Evolutionary conservation across 2,888 invertebrate species (phyloP).

Genomic region (Apocheima hispidaria): DNA sequence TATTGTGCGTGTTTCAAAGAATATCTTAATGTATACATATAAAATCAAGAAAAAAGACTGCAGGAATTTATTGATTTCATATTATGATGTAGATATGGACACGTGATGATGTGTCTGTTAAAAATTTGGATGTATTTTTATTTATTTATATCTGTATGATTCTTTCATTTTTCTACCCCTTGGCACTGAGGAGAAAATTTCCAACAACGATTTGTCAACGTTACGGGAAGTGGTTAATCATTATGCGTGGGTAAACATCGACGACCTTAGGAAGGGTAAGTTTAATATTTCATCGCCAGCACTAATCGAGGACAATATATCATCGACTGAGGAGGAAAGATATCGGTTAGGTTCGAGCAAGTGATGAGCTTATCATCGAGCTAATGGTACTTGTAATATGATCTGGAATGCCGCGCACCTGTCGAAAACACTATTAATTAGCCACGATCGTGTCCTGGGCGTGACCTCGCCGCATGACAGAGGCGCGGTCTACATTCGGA

Average conservation of each 20-base stretch:
- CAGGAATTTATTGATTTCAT: neutral
- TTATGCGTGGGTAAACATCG: conserved; percentile 59
- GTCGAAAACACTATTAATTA: conserved; percentile 84
- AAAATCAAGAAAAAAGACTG: neutral
- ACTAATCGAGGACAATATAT: conserved; percentile 67
- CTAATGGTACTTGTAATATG: conserved; percentile 76
- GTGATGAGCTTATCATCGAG: conserved; percentile 56
- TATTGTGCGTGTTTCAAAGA: neutral
- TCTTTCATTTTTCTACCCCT: neutral
- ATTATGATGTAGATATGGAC: neutral
- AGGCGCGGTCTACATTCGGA: conserved; percentile 81
- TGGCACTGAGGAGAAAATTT: conserved; percentile 12
- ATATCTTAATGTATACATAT: neutral
- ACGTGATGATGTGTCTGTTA: too few relatives aligned
- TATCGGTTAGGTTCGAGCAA: conserved; percentile 20
- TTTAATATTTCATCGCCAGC: conserved; percentile 57
- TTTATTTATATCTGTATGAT: neutral
- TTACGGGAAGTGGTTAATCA: conserved; percentile 54
- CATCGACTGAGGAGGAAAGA: conserved; percentile 49
- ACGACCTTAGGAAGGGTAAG: conserved; percentile 52
- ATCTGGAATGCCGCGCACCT: conserved; percentile 62
- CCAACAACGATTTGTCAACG: conserved; percentile 50
- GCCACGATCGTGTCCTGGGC: conserved; percentile 64
- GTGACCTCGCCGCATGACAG: conserved; percentile 56
- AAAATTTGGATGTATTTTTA: too few relatives aligned